Evolutionary conservation across 1,140 invertebrate species (phyloP), one percentile per base, ranked within the genome.

Genomic region (Eupeodes corollae): DNA sequence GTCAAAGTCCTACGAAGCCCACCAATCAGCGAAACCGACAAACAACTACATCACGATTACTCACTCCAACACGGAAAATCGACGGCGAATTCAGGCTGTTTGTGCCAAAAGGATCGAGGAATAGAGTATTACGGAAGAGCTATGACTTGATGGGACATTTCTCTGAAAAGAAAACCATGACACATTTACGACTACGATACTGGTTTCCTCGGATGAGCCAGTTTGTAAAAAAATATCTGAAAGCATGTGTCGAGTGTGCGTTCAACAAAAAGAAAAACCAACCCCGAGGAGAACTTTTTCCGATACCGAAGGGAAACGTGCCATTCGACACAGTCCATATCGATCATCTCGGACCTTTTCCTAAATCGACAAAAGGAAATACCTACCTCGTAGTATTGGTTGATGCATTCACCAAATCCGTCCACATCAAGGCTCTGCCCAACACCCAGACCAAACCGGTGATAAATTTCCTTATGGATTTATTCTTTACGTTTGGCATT

Each of bases 371-470:
- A 10, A 38, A 52, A 18, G 53, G 47, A 15, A 61, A 63, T 40
- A 52, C 49, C 35, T 52, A 57, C 42, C 46, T 63, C 6, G 15
- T 67, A 6, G 53, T 57, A 10, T 44, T 60, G 3, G 48, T 59
- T 0, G 58, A 64, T 33, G 46, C 48, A 1, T 64, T 64, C 21
- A 59, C 57, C 2, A 57, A 63, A 52, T 56, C 47, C 46, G 47
- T 43, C 40, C 42, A 21, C 42, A 14, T 62, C 1, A 46, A 54
- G 43, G 30, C 55, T 10, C 51, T 59, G 5, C 37, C 48, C 46
- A 53, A 50, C 37, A 54, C 48, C 26, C 52, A 57, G 39, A 55
- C 55, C 1, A 47, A 48, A 46, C 47, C 49, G 42, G 39, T 52
- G 16, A 21, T 59, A 34, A 37, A 40, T 44, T 2, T 48, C 6